Conservation (phyloP, 2,113 vertebrate species). For the Caretta caretta region DNA sequence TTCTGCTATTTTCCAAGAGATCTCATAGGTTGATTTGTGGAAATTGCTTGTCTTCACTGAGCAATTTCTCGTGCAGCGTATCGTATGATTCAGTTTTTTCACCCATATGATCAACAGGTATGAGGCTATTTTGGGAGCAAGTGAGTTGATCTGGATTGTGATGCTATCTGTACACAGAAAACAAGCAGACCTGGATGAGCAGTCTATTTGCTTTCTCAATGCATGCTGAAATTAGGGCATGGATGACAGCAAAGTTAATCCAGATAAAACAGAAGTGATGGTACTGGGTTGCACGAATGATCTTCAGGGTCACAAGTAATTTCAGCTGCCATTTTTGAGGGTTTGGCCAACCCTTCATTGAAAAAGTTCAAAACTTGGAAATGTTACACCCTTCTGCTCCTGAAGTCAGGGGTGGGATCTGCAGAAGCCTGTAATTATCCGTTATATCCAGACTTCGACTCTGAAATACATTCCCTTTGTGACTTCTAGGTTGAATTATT, state of each 20-base stretch:
- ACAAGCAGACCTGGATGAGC: not conserved
- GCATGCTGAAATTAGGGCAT: not conserved
- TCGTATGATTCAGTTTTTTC: not conserved
- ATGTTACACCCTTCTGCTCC: not conserved
- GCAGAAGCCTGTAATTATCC: not conserved
- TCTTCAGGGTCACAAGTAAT: not conserved
- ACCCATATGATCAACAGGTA: not conserved
- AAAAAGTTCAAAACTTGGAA: not conserved
- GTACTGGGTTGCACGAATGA: not conserved
- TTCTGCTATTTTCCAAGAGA: not conserved
- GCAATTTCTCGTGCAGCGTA: not conserved
- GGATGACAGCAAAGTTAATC: not conserved
- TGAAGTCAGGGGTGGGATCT: not conserved
- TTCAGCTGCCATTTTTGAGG: not conserved
- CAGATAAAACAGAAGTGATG: not conserved
- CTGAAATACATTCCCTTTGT: not conserved
- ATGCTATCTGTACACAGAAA: not conserved
- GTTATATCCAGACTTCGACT: not conserved
- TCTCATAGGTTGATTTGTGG: not conserved
- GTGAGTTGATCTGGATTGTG: not conserved
- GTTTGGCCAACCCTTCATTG: not conserved
- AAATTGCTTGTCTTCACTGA: not conserved
- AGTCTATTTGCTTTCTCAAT: not conserved
- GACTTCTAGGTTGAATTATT: not conserved
- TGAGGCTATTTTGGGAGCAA: not conserved